Percentiles rank a stretch among this genome's conserved stretches.
These are phyloP conservation scores for Craseonycteris thonglongyai DNA, from an alignment of 2,113 vertebrate species.

Conservation along the genomic window DNA sequence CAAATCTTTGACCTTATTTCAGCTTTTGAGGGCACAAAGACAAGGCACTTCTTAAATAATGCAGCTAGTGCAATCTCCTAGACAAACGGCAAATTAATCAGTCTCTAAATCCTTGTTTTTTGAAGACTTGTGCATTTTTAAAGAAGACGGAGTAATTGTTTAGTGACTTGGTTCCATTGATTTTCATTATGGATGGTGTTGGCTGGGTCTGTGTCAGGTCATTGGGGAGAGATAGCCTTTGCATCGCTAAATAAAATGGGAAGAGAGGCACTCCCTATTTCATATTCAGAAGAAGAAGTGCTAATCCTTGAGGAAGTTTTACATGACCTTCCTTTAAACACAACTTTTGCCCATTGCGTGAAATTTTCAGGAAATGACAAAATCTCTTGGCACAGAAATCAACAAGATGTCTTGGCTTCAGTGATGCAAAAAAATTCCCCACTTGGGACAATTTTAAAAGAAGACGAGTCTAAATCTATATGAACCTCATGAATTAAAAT, in stretches of 20 bases:
- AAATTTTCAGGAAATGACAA: constrained; percentile 39
- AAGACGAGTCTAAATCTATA: not conserved
- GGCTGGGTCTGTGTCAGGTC: constrained; percentile 82
- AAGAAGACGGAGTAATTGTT: constrained; percentile 87
- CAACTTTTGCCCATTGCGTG: constrained; percentile 37
- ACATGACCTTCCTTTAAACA: constrained; percentile 71
- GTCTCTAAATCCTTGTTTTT: constrained; percentile 79
- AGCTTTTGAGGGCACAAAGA: constrained; percentile 65
- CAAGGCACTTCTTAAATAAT: constrained; percentile 79
- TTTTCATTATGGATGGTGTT: constrained; percentile 88
- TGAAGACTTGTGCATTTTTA: constrained; percentile 86
- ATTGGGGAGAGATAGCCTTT: constrained; percentile 79
- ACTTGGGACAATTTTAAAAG: not conserved
- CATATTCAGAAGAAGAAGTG: constrained; percentile 70
- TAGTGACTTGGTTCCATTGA: constrained; percentile 87
- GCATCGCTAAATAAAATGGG: constrained; percentile 83
- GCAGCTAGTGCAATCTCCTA: constrained; percentile 79
- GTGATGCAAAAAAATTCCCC: not conserved
- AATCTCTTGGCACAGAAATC: not conserved
- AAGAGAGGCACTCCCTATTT: constrained; percentile 69
- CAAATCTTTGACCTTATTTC: constrained; percentile 72
- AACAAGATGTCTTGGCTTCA: constrained; percentile 11
- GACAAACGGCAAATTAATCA: constrained; percentile 86
- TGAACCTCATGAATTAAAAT: not conserved
- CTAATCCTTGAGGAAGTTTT: constrained; percentile 70